Evolutionary conservation across 2,888 invertebrate genomes (phyloP), one percentile per base, ranked within the genome.

Genomic region (Tigriopus californicus): DNA sequence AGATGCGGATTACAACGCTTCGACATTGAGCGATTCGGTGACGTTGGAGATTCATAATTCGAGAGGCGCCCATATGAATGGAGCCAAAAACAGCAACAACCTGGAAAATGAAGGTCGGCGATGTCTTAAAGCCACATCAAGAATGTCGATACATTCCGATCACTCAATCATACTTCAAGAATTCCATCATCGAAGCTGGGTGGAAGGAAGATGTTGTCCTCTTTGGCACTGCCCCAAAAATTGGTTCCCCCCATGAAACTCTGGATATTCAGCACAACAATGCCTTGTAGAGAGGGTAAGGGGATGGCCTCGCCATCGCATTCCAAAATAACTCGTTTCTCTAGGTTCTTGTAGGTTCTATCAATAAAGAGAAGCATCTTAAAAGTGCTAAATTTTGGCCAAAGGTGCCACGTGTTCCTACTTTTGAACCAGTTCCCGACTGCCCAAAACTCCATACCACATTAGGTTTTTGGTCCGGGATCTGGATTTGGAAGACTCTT

Each of bases 191-290:
- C 97, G 68, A 95, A 92, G 13, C 89, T 87, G 2, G 94, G 94
- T 0, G 90, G 83, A 15, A 90, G 74, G 68, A 95, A 97, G 56
- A 87, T 78, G 67, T 91, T 91, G 65, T 89, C 90, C 66, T 85
- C 88, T 68, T 90, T 85, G 2, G 82, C 83, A 5, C 88, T 88
- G 56, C 95, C 95, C 97, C 97, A 97, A 72, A 97, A 97, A 73
- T 95, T 95, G 40, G 92, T 91, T 51, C 97, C 97, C 5, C 95
- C 95, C 85, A 94, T 92, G 72, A 95, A 95, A 67, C 92, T 92
- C 62, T 68, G 75, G 68, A 97, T 97, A 74, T 97, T 97, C 22
- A 97, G 76, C 41, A 97, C 87, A 24, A 95, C 95, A 67, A 95
- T 94, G 46, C 94, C 95, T 72, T 95, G 95, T 33, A 97, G 74